Percentiles rank a stretch among this genome's conserved stretches.
Evolutionary conservation across 2,113 vertebrate species (phyloP).

Genomic region (Phocoena phocoena): DNA sequence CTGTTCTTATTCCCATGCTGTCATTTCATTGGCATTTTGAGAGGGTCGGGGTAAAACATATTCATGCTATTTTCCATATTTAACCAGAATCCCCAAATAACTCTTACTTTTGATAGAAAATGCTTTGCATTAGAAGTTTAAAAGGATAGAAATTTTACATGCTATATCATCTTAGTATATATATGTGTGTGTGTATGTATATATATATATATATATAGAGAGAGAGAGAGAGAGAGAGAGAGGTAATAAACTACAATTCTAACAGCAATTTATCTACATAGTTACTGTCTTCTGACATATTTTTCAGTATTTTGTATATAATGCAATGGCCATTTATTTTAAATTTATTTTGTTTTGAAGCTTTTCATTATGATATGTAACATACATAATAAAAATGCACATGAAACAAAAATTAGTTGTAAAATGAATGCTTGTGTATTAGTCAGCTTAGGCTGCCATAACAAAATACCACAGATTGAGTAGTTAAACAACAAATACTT

Average conservation of each 20-base stretch:
- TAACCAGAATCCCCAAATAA: conserved; percentile 42
- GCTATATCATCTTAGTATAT: background rate
- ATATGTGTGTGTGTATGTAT: background rate
- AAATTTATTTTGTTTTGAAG: background rate
- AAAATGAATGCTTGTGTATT: background rate
- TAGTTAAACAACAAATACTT: background rate
- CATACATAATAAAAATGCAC: background rate
- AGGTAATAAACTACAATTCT: background rate
- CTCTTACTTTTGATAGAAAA: conserved; percentile 41
- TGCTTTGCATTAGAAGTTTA: conserved; percentile 3
- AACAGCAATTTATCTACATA: background rate
- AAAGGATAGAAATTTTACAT: background rate
- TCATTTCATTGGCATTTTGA: conserved; percentile 31
- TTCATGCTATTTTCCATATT: background rate
- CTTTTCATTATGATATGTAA: background rate
- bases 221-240: background rate
- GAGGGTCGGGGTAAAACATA: background rate
- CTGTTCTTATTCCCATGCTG: background rate
- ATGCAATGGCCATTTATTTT: background rate
- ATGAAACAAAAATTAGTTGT: no score
- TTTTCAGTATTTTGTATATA: background rate
- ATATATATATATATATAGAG: background rate
- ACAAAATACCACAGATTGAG: background rate
- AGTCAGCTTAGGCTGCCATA: background rate
- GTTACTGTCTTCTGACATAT: background rate